phyloP scores from a whole-genome alignment of 2,113 vertebrate genomes.

The Stercorarius parasiticus region DNA sequence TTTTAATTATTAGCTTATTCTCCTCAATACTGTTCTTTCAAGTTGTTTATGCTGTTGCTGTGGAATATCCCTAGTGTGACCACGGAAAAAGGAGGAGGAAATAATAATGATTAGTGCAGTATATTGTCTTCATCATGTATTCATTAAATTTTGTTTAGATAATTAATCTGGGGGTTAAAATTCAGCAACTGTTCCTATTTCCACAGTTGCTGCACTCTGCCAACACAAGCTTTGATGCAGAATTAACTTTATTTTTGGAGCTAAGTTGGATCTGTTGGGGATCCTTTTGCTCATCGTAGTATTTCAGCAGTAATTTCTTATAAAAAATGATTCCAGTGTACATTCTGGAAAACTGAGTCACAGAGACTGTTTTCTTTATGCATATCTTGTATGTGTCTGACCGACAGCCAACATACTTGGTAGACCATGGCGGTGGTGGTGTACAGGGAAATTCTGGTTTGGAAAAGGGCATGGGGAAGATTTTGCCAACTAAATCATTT shows the following conservation, averaged over 20 bases:
- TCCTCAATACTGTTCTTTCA: neutral
- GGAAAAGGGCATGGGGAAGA: neutral
- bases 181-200: neutral
- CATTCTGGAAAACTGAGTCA: neutral
- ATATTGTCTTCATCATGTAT: neutral
- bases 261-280: neutral
- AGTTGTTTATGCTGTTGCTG: neutral
- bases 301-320: neutral
- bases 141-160: neutral
- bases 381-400: neutral
- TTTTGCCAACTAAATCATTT: neutral
- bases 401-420: too few species aligned
- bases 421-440: too few species aligned
- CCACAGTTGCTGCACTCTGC: neutral
- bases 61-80: neutral
- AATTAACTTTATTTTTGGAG: neutral
- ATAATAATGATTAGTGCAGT: neutral
- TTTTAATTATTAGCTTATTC: neutral
- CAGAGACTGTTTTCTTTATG: neutral
- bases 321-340: rapidly evolving
- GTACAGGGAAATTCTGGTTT: neutral
- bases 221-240: neutral
- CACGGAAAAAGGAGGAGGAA: neutral
- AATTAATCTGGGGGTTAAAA: neutral
- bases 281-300: neutral